Base-by-base conservation (phyloP, 2,113 vertebrate genomes). In the Varanus komodoensis region DNA sequence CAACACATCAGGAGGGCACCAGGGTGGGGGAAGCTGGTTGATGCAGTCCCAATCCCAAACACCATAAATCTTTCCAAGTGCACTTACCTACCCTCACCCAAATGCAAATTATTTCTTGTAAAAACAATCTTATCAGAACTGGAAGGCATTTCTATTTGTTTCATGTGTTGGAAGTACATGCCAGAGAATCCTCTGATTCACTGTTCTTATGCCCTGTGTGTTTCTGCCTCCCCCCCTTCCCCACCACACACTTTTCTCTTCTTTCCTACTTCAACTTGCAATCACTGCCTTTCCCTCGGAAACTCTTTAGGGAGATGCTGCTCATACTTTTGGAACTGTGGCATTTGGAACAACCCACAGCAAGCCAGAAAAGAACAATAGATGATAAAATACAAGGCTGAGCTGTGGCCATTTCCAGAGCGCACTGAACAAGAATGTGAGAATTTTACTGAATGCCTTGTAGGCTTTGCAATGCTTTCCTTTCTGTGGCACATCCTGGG, bases 281-380 rank as follows among this genome's bases (percentile, higher is more conserved):
- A 68, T 80, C 32, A 32, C 38, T 64, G 29, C 44, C 8, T 54
- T 8, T 27, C 89, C 82, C 64, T 38, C 27, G 69, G 61, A 2
- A 79, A 29, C 74, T 85, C 64, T 44, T 38, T 52, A 5, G 82
- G 75, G 74, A 85, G 8, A 3, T 25, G 34, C 82, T 34, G 8
- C 44, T 84, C 44, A 68, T 78, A 17, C 19, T 85, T 71, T 44
- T 27, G 69, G 82, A 85, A 54, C 50, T 11, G 44, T 69, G n/a
- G n/a, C 74, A 71, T 84, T 85, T 80, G 89, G 73, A 85, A 78
- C 75, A 54, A 85, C 48, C 64, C 79, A 54, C 48, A 89, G 82
- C 17, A 38, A 85, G 67, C 82, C 75, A 80, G 32, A 79, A 80
- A 89, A 89, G 54, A 89, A 81, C 77, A 80, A 89, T 84, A 78